Conservation (phyloP, 1,140 invertebrate genomes). For the Pectinophora gossypiella region DNA sequence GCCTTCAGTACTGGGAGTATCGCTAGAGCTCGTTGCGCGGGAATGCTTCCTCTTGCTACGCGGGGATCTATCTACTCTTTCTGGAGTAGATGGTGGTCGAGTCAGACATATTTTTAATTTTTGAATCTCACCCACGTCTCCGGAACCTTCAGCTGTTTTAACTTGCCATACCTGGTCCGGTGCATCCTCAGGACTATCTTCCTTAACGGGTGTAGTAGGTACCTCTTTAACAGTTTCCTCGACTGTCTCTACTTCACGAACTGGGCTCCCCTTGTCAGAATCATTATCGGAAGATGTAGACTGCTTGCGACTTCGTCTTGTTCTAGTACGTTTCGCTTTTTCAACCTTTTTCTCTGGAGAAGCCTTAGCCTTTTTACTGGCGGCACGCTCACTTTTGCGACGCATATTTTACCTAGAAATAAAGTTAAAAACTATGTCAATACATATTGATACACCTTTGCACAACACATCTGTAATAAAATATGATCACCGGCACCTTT, state of each 20-base stretch:
- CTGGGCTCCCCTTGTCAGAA: conserved; percentile 44
- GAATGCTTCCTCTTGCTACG: conserved; percentile 63
- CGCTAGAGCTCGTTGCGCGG: conserved; percentile 58
- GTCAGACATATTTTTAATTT: conserved; percentile 66
- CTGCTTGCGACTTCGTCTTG: conserved; percentile 52
- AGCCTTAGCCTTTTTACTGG: conserved; percentile 49
- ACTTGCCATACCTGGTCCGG: conserved; percentile 66
- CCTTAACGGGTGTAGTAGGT: conserved; percentile 33
- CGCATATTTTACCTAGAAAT: conserved; percentile 47
- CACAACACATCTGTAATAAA: too few species aligned
- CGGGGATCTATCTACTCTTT: conserved; percentile 59
- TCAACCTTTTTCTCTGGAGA: conserved; percentile 62
- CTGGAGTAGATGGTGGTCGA: conserved; percentile 60
- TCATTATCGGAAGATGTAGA: conserved; percentile 60
- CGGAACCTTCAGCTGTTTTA: conserved; percentile 47
- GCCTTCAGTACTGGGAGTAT: conserved; percentile 49
- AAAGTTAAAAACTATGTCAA: too few species aligned
- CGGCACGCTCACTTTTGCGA: conserved; percentile 61
- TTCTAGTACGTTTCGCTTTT: conserved; percentile 50
- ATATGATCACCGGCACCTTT: too few species aligned
- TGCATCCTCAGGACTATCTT: conserved; percentile 45
- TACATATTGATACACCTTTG: too few species aligned
- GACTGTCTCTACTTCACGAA: conserved; percentile 26
- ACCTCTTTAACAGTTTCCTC: conserved; percentile 26
- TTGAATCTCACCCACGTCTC: conserved; percentile 57